A percentile compares a stretch with the other conserved stretches of the same genome.
Conservation (phyloP, 1,140 invertebrate genomes). For the Halyomorpha halys region DNA sequence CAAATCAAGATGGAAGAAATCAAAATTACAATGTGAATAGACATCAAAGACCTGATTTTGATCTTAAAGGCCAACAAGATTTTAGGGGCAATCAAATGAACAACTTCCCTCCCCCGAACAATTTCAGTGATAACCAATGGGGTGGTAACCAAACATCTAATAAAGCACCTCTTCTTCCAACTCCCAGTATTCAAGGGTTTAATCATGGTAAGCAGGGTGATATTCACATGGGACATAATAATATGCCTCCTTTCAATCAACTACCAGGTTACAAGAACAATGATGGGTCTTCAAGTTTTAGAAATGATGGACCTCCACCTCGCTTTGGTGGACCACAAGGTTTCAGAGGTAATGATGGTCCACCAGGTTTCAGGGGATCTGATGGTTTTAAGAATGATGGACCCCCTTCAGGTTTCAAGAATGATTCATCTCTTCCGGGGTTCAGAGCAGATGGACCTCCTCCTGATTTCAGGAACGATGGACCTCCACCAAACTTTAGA, state of each 20-base stretch:
- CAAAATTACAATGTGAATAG: no score
- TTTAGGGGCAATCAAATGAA: not conserved
- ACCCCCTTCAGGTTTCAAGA: not conserved
- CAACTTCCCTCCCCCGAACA: not conserved
- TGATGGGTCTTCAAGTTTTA: not conserved
- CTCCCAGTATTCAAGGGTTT: conserved; percentile 1
- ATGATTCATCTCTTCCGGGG: not conserved
- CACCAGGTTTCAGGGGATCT: not conserved
- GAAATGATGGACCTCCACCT: conserved; percentile 12
- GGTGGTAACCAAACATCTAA: not conserved
- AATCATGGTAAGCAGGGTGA: not conserved
- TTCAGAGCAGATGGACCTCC: not conserved
- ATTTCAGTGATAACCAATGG: not conserved
- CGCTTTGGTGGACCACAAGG: not conserved
- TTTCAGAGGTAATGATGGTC: conserved; percentile 8
- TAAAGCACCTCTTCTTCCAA: conserved; percentile 12
- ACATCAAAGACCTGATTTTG: no score
- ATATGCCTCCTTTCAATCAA: not conserved
- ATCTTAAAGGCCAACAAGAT: no score
- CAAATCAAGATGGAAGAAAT: no score
- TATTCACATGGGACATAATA: not conserved
- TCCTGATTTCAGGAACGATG: not conserved
- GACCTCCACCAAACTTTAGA: not conserved
- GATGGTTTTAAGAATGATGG: no score
- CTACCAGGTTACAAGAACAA: not conserved